Conservation (phyloP, 1,140 invertebrate species). For the Lepidotrigona ventralis region DNA sequence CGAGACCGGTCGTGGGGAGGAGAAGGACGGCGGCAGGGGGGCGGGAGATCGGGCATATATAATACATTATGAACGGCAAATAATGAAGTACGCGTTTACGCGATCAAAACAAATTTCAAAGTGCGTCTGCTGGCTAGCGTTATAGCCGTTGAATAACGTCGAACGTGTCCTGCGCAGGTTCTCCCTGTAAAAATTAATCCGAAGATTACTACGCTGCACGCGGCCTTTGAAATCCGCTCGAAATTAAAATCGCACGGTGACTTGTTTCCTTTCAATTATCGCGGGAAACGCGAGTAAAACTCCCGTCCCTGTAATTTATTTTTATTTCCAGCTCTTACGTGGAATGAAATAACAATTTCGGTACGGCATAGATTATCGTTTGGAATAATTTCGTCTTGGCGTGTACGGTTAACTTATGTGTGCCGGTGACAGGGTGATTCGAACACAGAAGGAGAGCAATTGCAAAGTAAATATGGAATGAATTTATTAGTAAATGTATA, state of each 20-base stretch:
- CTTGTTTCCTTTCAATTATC: neutral
- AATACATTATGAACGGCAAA: slow-evolving; percentile 58
- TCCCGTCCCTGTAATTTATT: neutral
- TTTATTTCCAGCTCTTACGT: neutral
- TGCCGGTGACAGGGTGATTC: too few relatives aligned
- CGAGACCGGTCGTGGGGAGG: slow-evolving; percentile 17
- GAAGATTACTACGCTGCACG: neutral
- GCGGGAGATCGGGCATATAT: slow-evolving; percentile 15
- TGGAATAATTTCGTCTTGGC: neutral
- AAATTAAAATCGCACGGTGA: neutral
- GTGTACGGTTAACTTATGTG: neutral
- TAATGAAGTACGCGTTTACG: slow-evolving; percentile 56
- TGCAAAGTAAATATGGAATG: too few relatives aligned
- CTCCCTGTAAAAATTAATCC: neutral
- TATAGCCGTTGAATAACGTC: slow-evolving; percentile 29
- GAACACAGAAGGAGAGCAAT: too few relatives aligned
- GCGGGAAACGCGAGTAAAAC: neutral
- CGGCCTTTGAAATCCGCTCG: neutral
- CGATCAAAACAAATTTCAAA: slow-evolving; percentile 60
- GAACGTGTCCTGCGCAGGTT: slow-evolving; percentile 11
- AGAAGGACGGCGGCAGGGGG: too few relatives aligned
- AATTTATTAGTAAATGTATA: too few relatives aligned
- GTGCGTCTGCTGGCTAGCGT: slow-evolving; percentile 1
- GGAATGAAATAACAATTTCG: neutral
- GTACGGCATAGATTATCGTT: neutral